Base-by-base conservation (phyloP, 2,888 invertebrate genomes). In the Salticus scenicus region DNA sequence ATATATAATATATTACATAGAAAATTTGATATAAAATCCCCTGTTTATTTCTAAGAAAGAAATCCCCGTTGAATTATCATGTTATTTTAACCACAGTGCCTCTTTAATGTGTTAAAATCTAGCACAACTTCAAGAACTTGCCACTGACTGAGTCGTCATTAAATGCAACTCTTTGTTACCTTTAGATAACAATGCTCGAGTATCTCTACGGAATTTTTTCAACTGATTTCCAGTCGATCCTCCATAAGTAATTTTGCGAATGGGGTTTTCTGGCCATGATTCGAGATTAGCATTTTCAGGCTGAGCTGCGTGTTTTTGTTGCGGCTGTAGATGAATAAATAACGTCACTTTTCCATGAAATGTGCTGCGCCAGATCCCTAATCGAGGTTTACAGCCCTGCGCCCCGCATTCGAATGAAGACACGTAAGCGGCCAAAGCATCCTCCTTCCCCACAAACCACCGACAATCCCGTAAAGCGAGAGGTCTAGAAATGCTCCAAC, bases 331-430 rank as follows among this genome's bases (percentile, higher is more conserved):
- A 72, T 84, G 77, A 84, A 84, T 84, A 84, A 84, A 73, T 84
- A 84, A 84, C 67, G 72, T 57, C 71, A 47, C 72, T 84, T 77
- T 77, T 77, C 83, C 83, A 84, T 84, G 77, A 70, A 73, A 72
- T 77, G 77, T 72, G 72, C 72, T 69, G 72, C 83, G 64, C 47
- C 47, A 70, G 42, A 64, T 47, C 83, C 41, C 33, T 84, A 84
- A 84, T 84, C 77, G 67, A 72, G 77, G 73, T 84, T 84, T 84
- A 84, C 83, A 84, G 31, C 83, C 77, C 51, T 72, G 76, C 20
- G 24, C 66, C 66, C 42, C 71, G 42, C 73, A 51, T 77, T 63
- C 69, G 37, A 84, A 84, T 78, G 83, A 73, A 42, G 83, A 84
- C 83, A 84, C 83, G 83, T 84, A 77, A 72, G 57, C 41, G 69